Base-by-base conservation (phyloP, 2,888 invertebrate species). In the Sphaerophoria rueppellii region DNA sequence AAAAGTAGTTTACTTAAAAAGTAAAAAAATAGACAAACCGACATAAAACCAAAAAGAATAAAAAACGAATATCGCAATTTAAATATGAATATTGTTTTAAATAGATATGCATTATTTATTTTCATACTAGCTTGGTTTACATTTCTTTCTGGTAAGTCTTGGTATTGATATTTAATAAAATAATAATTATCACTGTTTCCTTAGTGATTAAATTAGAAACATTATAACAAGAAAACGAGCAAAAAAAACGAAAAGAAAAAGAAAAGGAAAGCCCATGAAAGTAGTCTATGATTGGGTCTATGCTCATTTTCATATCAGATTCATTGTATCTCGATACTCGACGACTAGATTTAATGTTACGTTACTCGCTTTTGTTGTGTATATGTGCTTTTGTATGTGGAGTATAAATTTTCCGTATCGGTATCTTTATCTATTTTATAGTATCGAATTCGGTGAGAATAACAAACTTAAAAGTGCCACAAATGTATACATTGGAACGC, bases 381-480 rank as follows among this genome's bases (percentile, higher is more conserved):
- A 12, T 52, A 14, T 60, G 24, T 43, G 16, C 16, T 11, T 60
- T 48, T 54, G 37, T 54, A 37, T 74, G 69, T 69, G 37, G 50
- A n/a, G 67, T 73, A 7, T 63, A 55, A 24, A 43, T 35, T 46
- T 48, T 69, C 37, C 6, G 24, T 76, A 72, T n/a, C n/a, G n/a
- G n/a, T n/a, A n/a, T 69, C 14, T 35, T 40, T 75, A 65, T 57
- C 61, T 48, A 32, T 9, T 37, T 34, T 48, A 35, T 55, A 91
- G 91, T 90, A 82, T 90, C 90, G 71, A 89, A 90, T 71, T 90
- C 92, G 75, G 91, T 92, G 75, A 89, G 89, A 87, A 92, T 92
- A 88, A 92, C 91, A 86, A 91, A 91, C 88, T 89, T 92, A 43
- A 90, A 91, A 87, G 92, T 92, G 88, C 92, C 92, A 87, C 90